Evolutionary conservation across 1,140 invertebrate species (phyloP).

Genomic region (Proctacanthus coquilletti): DNA sequence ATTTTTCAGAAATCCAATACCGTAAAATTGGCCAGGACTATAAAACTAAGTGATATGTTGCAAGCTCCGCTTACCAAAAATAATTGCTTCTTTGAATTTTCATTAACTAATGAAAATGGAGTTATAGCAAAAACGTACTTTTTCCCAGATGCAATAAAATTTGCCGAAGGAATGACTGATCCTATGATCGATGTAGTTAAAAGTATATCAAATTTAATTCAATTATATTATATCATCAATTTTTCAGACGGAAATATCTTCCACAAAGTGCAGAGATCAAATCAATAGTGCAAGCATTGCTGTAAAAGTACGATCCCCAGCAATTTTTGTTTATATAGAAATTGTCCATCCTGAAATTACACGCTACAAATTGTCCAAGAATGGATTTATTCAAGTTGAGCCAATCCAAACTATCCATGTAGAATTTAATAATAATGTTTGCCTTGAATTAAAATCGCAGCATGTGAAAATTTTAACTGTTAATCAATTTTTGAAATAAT

Average conservation of each 20-base stretch:
- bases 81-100: conserved; percentile 19
- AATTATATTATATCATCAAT: not conserved
- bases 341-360: conserved; percentile 16
- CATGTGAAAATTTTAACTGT: conserved; percentile 19
- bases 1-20: conserved; percentile 16
- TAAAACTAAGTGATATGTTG: conserved; percentile 13
- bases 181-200: conserved; percentile 11
- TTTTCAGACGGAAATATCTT: conserved; percentile 9
- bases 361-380: conserved; percentile 23
- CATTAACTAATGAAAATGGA: conserved; percentile 10
- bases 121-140: conserved; percentile 17
- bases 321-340: conserved; percentile 27
- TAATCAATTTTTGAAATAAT: conserved; percentile 19
- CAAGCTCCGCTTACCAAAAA: conserved; percentile 10
- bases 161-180: conserved; percentile 14
- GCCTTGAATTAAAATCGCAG: conserved; percentile 12
- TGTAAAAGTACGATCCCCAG: conserved; percentile 18
- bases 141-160: conserved; percentile 16
- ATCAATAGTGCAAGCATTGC: conserved; percentile 27
- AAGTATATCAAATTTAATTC: not conserved
- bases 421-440: conserved; percentile 11
- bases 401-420: conserved; percentile 17
- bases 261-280: conserved; percentile 11
- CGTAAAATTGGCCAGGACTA: conserved; percentile 21
- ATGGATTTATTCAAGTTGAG: conserved; percentile 27